Evolutionary conservation across 2,113 vertebrate species (phyloP).

Genomic region (Clarias batrachus): DNA sequence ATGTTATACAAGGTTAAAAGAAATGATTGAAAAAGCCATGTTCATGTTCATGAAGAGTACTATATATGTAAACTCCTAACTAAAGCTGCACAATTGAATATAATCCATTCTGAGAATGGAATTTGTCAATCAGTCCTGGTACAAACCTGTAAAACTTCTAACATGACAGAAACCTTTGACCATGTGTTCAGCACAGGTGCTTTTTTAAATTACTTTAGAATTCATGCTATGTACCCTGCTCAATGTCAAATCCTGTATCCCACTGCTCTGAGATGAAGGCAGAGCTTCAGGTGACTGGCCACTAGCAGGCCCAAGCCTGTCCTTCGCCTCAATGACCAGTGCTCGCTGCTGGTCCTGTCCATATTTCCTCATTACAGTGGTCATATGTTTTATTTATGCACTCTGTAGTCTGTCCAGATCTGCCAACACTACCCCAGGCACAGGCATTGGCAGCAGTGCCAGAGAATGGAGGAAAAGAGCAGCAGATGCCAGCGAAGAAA

Average conservation of each 20-base stretch:
- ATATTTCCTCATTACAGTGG: conserved; percentile 72
- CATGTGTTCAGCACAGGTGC: conserved; percentile 25
- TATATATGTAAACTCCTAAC: too few relatives aligned
- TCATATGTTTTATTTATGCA: conserved; percentile 79
- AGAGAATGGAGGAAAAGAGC: conserved; percentile 63
- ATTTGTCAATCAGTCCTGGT: background rate
- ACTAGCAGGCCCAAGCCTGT: conserved; percentile 26
- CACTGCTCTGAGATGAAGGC: conserved; percentile 35
- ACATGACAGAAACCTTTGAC: conserved; percentile 22
- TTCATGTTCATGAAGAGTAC: too few relatives aligned
- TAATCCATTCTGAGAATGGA: background rate
- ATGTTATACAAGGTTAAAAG: too few relatives aligned
- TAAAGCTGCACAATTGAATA: background rate
- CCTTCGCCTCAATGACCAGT: conserved; percentile 44
- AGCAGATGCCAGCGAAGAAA: conserved; percentile 66
- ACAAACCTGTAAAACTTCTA: background rate
- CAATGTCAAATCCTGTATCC: conserved; percentile 42
- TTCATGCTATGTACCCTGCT: conserved; percentile 32
- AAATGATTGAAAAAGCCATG: too few relatives aligned
- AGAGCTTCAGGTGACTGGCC: conserved; percentile 43
- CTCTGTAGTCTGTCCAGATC: conserved; percentile 75
- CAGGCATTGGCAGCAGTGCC: conserved; percentile 58
- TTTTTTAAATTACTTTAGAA: conserved; percentile 13
- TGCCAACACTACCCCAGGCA: conserved; percentile 59
- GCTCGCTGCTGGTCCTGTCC: conserved; percentile 59